Evolutionary conservation across 2,113 vertebrate genomes (phyloP).

Genomic region (Myotis lucifugus): DNA sequence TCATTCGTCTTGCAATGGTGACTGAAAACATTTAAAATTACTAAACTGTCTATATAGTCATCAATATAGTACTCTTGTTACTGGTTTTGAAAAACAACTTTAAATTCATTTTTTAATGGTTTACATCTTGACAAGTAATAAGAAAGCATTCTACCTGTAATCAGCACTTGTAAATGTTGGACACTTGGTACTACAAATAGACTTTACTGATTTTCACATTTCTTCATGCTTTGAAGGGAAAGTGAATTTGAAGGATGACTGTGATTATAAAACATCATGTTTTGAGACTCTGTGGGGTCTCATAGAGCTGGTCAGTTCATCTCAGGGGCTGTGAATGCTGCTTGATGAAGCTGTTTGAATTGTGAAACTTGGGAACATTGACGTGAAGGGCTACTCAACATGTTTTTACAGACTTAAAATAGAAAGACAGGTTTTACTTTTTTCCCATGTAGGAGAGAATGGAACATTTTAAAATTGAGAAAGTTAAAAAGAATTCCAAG

Average conservation of each 20-base stretch:
- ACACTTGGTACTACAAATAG: not conserved
- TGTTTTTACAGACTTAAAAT: constrained; percentile 77
- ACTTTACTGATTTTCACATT: not conserved
- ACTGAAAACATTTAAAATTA: constrained; percentile 23
- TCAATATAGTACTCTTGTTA: not conserved
- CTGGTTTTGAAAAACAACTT: constrained; percentile 30
- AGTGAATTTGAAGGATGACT: not conserved
- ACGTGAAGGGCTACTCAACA: constrained; percentile 30
- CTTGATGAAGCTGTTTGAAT: not conserved
- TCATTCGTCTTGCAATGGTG: not conserved
- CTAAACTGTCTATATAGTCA: not conserved
- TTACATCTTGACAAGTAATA: not conserved
- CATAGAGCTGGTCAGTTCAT: not conserved
- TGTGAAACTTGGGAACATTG: not conserved
- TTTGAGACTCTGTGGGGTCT: not conserved
- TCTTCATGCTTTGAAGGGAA: not conserved
- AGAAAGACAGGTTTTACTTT: constrained; percentile 82
- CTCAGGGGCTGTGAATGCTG: not conserved
- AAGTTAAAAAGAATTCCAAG: constrained; percentile 78
- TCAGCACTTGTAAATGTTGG: not conserved
- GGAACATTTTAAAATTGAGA: constrained; percentile 81
- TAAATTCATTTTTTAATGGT: not conserved
- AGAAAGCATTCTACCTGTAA: not conserved
- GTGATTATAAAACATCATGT: not conserved
- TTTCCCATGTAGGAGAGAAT: constrained; percentile 81